Percentiles rank a stretch among this genome's conserved stretches.
These are phyloP conservation scores for Leptosomus discolor DNA, from an alignment of 2,113 vertebrate genomes.

Conservation along the genomic window DNA sequence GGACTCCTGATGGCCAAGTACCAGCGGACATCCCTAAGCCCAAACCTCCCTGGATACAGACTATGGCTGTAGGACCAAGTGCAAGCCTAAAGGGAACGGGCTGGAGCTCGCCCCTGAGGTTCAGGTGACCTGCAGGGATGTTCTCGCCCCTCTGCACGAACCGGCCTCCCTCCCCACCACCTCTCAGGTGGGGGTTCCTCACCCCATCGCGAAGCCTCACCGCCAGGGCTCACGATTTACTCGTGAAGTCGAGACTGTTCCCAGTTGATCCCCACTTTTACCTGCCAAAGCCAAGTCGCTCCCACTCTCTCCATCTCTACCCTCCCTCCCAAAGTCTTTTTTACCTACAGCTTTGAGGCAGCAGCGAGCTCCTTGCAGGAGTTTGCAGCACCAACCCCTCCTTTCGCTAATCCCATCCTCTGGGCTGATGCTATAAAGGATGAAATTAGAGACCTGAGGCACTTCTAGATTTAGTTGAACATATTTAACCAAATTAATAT, in stretches of 20 bases:
- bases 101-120: neutral
- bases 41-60: neutral
- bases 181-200: rapidly evolving
- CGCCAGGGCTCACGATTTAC: neutral
- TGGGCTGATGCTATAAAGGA: neutral
- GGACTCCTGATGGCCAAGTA: neutral
- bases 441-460: neutral
- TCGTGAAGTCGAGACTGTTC: rapidly evolving
- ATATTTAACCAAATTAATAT: neutral
- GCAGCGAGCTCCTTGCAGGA: neutral
- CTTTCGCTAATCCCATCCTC: neutral
- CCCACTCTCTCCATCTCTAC: neutral
- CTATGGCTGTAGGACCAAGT: neutral
- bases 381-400: neutral
- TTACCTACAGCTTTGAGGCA: neutral
- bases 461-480: neutral
- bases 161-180: neutral
- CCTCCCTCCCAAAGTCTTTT: neutral
- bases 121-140: neutral
- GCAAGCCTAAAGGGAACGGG: neutral
- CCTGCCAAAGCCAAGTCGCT: rapidly evolving
- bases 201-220: neutral
- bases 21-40: neutral
- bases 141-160: neutral
- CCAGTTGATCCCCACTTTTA: neutral